Evolutionary conservation across 2,113 vertebrate species (phyloP), one percentile per base, ranked within the genome.

Genomic region (Laterallus jamaicensis): DNA sequence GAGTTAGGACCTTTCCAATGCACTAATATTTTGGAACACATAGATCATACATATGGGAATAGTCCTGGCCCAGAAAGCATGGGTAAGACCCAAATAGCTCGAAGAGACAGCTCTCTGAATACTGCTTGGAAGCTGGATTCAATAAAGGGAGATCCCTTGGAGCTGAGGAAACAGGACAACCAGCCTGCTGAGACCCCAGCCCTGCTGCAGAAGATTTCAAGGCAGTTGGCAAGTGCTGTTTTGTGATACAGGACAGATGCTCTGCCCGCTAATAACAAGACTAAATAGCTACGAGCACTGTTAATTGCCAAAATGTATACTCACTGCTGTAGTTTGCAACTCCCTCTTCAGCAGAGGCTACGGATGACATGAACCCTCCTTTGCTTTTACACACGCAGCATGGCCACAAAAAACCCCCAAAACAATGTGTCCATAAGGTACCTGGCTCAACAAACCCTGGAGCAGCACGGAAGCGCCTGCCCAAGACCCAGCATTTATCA

Each of bases 401-500:
- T 16, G n/a, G 50, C 75, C 60, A 29, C 1, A 0, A 6, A 40
- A 77, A 49, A 22, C 7, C 10, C 19, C 49, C 3, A 16, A 32
- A 81, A 18, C 0, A 2, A 18, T 6, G 62, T 11, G 52, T 62
- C 68, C 13, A 1, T 7, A 11, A 29, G 68, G 73, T 49, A 50
- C 54, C 29, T 5, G 31, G 56, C 50, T 42, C 55, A 49, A 7
- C 55, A 49, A 7, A 29, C 32, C 35, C 67, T 5, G 2, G 2
- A 75, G 40, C 67, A 16, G 12, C 6, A 4, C 5, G 0, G 31
- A 25, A 85, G 9, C 2, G 0, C 50, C 50, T 25, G 5, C 44
- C 74, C 55, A 3, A n/a, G 32, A 22, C 29, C 2, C 66, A 21
- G 22, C 0, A 1, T 40, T 52, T 16, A 3, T 1, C 0, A 1